Base-by-base conservation (phyloP, 2,797 vertebrate genomes). In the Enteromius afrohamiltoni region DNA sequence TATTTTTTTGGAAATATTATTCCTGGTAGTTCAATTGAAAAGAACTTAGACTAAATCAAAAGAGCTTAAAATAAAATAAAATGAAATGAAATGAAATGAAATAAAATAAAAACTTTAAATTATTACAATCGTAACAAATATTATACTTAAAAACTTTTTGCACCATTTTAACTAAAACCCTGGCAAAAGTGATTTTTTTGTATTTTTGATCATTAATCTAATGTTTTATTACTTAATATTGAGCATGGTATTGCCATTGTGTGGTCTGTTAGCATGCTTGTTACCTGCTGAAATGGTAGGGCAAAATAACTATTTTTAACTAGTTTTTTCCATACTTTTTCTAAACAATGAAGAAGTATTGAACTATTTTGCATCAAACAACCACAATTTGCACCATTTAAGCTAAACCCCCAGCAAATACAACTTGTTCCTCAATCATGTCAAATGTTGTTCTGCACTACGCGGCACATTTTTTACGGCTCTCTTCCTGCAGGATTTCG, bases 401-500 rank as follows among this genome's bases (percentile, higher is more conserved):
- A 71, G 29, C 51, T 13, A 34, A 58, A 81, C 16, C 29, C 14
- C 21, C 19, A n/a, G 13, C 26, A 31, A 45, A 21, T n/a, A 65
- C 0, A 1, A 45, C 6, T 21, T n/a, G 47, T 26, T n/a, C 37
- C 45, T 67, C 29, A 37, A 10, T 42, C 8, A 51, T 31, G 42
- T 45, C 42, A 64, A 73, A 21, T 1, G 1, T 10, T 64, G n/a
- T 79, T 29, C 29, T 55, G 19, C 47, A 13, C 21, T 10, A 8
- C 14, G 19, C 62, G 0, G 19, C 73, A 17, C 74, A 23, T 21
- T 26, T 6, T 9, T 58, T 6, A 40, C 6, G 64, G 9, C 42
- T 60, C 67, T 75, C 6, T 79, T 47, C 31, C 60, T 93, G 80
- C 90, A 97, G 96, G 96, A 90, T 95, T 95, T 0, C 94, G 95